Evolutionary conservation across 1,140 invertebrate genomes (phyloP).

Genomic region (Caerostris darwini): DNA sequence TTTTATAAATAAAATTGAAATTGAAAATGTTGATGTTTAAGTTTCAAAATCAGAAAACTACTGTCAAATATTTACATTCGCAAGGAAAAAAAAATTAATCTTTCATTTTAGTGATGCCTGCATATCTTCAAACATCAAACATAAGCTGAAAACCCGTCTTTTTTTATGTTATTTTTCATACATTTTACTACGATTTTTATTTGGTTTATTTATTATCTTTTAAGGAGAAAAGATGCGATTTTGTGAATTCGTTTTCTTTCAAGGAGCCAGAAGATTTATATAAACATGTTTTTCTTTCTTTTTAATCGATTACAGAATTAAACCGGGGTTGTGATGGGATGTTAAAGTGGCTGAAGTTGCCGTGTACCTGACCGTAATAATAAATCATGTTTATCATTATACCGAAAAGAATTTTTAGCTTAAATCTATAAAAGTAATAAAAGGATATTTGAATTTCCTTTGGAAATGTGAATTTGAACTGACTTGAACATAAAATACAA

Average conservation of each 20-base stretch:
- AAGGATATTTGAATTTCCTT: slow-evolving; percentile 12
- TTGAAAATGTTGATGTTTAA: too few relatives aligned
- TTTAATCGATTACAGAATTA: slow-evolving; percentile 42
- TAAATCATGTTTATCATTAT: slow-evolving; percentile 26
- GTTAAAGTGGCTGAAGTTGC: slow-evolving; percentile 1
- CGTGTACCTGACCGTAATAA: background rate
- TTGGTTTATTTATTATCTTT: background rate
- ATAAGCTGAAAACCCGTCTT: too few relatives aligned
- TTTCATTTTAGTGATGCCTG: too few relatives aligned
- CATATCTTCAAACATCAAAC: too few relatives aligned
- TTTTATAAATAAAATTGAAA: too few relatives aligned
- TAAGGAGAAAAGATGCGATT: background rate
- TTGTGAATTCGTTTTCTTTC: background rate
- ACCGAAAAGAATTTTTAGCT: background rate
- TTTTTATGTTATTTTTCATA: background rate
- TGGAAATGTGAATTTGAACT: slow-evolving; percentile 12
- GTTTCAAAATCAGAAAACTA: too few relatives aligned
- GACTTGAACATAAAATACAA: slow-evolving; percentile 22
- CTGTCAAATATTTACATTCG: too few relatives aligned
- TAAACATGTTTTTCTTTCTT: background rate
- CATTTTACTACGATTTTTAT: background rate
- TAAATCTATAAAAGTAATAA: slow-evolving; percentile 33
- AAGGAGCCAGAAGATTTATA: background rate
- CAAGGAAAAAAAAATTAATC: too few relatives aligned
- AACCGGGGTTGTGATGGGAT: background rate